phyloP scores from a whole-genome alignment of 2,113 vertebrate species.

The Oncorhynchus masou region DNA sequence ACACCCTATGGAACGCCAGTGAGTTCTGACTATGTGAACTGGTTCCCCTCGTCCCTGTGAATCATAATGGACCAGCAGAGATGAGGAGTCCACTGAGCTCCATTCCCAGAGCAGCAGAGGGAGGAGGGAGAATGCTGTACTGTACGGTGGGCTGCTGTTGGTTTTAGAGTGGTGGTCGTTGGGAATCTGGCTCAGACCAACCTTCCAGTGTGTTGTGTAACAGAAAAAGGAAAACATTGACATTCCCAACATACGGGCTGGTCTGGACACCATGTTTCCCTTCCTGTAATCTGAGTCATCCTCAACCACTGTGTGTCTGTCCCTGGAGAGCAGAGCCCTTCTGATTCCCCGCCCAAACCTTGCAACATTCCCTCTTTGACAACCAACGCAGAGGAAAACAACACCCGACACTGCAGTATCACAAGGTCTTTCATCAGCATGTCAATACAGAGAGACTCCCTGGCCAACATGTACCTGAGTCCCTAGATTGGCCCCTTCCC shows the following conservation, averaged over 20 bases:
- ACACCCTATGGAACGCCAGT: no score
- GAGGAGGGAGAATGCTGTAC: no score
- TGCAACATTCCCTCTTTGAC: no score
- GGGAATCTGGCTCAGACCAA: constrained; percentile 18
- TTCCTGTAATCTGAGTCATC: background rate
- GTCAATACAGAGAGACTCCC: background rate
- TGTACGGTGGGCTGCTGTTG: background rate
- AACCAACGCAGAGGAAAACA: no score
- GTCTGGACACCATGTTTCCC: no score
- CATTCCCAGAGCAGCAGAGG: background rate
- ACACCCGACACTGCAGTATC: background rate
- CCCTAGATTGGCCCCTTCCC: background rate
- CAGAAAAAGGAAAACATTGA: constrained; percentile 45
- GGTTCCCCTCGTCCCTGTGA: no score
- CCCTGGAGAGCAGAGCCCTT: no score
- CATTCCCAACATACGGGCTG: constrained; percentile 14
- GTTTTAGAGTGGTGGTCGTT: background rate
- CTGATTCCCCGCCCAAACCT: no score
- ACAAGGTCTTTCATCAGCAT: background rate
- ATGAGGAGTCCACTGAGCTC: no score
- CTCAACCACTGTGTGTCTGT: background rate
- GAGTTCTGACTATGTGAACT: no score
- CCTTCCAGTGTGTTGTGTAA: constrained; percentile 43
- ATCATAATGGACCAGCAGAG: no score
- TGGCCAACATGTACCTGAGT: no score